Conservation (phyloP, 2,113 vertebrate species). For the Indicator indicator region DNA sequence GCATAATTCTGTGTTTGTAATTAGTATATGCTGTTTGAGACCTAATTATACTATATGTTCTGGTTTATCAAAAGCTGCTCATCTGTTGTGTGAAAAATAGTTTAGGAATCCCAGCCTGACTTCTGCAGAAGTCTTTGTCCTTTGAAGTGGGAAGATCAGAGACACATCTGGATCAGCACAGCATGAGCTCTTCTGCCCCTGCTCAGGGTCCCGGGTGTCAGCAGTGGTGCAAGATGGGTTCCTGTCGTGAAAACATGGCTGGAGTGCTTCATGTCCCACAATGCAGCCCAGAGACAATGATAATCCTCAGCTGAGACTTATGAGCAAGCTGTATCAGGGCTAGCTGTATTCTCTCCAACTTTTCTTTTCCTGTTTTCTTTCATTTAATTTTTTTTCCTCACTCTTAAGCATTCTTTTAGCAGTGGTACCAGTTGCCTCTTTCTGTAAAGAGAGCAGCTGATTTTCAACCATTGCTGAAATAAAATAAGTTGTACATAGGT, state of each 20-base stretch:
- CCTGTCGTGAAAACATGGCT: not conserved
- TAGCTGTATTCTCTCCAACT: not conserved
- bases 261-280: fast-evolving
- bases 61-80: conserved; percentile 32
- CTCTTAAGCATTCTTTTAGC: not conserved
- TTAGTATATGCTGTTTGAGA: conserved; percentile 22
- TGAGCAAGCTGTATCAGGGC: not conserved
- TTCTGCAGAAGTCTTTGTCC: conserved; percentile 11
- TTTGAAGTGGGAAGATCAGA: conserved; percentile 57
- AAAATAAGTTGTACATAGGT: not conserved
- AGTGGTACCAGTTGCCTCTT: not conserved
- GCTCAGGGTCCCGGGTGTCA: not conserved
- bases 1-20: conserved; percentile 13
- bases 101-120: conserved; percentile 24
- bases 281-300: not conserved
- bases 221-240: not conserved
- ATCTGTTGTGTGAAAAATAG: conserved; percentile 59
- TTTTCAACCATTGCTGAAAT: not conserved
- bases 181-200: not conserved
- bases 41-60: conserved; percentile 28
- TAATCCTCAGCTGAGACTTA: not conserved
- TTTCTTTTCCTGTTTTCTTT: not conserved
- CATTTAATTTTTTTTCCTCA: not conserved
- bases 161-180: not conserved
- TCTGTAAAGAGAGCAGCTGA: not conserved